Conservation (phyloP, 2,797 vertebrate genomes). For the Caiman crocodilus region DNA sequence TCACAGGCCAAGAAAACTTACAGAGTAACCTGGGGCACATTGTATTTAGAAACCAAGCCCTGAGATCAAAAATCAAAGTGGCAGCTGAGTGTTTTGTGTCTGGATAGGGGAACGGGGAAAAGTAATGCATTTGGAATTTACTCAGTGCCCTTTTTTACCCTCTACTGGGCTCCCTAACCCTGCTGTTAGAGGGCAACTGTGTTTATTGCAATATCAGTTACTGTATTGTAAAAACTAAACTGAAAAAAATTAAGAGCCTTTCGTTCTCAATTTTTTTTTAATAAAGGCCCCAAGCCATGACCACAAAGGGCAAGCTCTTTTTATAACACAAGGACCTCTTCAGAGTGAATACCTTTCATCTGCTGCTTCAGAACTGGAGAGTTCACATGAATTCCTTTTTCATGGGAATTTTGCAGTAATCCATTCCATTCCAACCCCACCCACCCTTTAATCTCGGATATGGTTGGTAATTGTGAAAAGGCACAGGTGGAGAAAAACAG, state of each 20-base stretch:
- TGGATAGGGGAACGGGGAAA: slow-evolving; percentile 60
- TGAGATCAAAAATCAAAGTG: slow-evolving; percentile 80
- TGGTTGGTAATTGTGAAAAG: slow-evolving; percentile 46
- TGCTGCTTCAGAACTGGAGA: slow-evolving; percentile 25
- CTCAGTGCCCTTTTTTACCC: slow-evolving; percentile 2
- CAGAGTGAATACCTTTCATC: slow-evolving; percentile 30
- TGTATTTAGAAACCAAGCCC: slow-evolving; percentile 73
- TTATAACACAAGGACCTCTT: background rate
- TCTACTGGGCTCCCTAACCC: slow-evolving; percentile 11
- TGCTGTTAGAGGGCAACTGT: slow-evolving; percentile 3
- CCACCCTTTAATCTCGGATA: slow-evolving; percentile 62
- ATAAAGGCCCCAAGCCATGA: background rate
- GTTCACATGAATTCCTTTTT: slow-evolving; percentile 51
- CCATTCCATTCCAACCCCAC: slow-evolving; percentile 54
- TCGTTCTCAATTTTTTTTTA: slow-evolving; percentile 10
- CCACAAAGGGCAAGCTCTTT: background rate
- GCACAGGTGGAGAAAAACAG: slow-evolving; percentile 50
- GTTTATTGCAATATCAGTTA: slow-evolving; percentile 19
- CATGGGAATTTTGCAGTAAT: slow-evolving; percentile 64
- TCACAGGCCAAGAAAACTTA: slow-evolving; percentile 77
- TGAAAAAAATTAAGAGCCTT: slow-evolving; percentile 17
- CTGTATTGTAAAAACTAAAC: slow-evolving; percentile 29
- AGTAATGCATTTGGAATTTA: slow-evolving; percentile 66
- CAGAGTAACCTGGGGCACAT: slow-evolving; percentile 79
- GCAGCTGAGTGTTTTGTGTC: slow-evolving; percentile 67